Base-by-base conservation (phyloP, 2,888 invertebrate species). In the Neoascia interrupta region DNA sequence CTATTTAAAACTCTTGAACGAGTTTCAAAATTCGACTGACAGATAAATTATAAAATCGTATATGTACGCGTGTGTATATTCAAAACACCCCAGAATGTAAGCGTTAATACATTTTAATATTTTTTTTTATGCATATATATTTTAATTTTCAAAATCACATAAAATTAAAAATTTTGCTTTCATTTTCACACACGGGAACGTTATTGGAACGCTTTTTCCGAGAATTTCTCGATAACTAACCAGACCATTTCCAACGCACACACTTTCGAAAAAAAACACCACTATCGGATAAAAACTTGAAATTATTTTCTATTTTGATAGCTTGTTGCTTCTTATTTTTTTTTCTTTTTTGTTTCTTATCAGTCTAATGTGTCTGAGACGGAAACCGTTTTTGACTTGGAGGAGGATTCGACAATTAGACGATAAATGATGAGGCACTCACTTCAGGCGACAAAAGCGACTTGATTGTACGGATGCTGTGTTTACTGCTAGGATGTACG, bases 1-100 rank as follows among this genome's bases (percentile, higher is more conserved):
- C 72, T 76, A 76, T 72, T 66, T 41, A 47, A 54, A 54, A 34
- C 39, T 34, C 58, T 47, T 72, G 64, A 72, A 76, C 64, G 53
- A 76, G 31, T 66, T 74, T 74, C 73, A 60, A 66, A 74, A 66
- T 72, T 72, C 58, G 47, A 56, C 60, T 64, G 76, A 76, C 72
- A 76, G 39, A 76, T 66, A 76, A 76, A 76, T 72, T 64, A 76
- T 66, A 72, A 76, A 72, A 60, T 72, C 60, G 56, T 21, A 58
- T 41, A 63, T 41, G 28, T 58, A n/a, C n/a, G 8, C 31, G 23
- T 43, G 13, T 34, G 51, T 51, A 66, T 36, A 53, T 39, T 58
- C 39, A 70, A 53, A 76, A 51, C 69, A 60, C 69, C 21, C 21
- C 15, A n/a, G 23, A 58, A 34, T 68, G 68, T 58, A 34, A 56